These are phyloP conservation scores for Malurus alboscapulatus DNA, from an alignment of 2,113 vertebrate species.

Conservation along the genomic window DNA sequence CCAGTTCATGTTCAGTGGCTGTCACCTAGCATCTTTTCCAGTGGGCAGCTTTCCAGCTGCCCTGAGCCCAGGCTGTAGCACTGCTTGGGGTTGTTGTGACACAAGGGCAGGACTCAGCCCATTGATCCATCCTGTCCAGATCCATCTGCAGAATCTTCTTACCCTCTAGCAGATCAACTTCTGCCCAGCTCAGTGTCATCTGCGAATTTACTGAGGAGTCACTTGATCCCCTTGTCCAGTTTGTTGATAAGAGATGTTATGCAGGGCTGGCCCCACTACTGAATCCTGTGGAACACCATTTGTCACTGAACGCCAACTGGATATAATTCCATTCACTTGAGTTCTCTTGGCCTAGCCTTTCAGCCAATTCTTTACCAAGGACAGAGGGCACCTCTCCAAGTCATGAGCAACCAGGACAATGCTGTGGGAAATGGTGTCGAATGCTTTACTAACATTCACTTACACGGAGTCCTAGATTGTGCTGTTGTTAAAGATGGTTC, in stretches of 20 bases:
- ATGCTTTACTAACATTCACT: background rate
- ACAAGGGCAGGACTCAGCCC: background rate
- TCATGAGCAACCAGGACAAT: background rate
- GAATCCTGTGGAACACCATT: background rate
- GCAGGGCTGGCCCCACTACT: too few relatives aligned
- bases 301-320: accelerated
- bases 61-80: too few relatives aligned
- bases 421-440: background rate
- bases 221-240: background rate
- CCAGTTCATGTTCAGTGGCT: background rate
- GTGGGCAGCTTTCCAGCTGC: background rate
- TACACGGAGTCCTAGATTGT: accelerated
- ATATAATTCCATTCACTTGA: background rate
- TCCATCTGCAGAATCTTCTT: background rate
- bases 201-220: background rate
- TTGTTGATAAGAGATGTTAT: background rate
- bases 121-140: background rate
- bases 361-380: background rate
- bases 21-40: background rate
- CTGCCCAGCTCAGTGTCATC: background rate
- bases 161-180: background rate
- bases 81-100: background rate
- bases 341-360: background rate
- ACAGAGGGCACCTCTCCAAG: background rate
- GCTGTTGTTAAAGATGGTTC: background rate